Evolutionary conservation across 2,888 invertebrate species (phyloP).

Genomic region (Oscheius sp.): DNA sequence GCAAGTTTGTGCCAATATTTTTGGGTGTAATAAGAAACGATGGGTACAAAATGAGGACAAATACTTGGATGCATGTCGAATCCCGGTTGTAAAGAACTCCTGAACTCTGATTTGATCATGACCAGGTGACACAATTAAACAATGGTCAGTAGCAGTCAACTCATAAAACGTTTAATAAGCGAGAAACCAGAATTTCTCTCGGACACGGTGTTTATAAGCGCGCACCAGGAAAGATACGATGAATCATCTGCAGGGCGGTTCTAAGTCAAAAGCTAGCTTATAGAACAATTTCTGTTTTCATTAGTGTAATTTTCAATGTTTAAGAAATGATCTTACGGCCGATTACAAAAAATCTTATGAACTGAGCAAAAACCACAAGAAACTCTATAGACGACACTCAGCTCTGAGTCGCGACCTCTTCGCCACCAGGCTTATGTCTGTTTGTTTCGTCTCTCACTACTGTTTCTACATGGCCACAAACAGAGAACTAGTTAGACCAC

Average conservation of each 20-base stretch:
- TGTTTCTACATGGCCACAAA: conserved; percentile 6
- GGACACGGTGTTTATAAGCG: no score
- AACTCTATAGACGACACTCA: conserved; percentile 7
- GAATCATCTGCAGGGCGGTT: no score
- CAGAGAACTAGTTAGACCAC: conserved; percentile 25
- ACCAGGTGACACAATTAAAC: background rate
- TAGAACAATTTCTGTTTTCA: no score
- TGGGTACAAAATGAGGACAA: no score
- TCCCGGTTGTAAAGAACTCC: conserved; percentile 17
- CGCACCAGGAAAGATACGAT: no score
- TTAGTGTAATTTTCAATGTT: background rate
- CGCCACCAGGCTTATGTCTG: conserved; percentile 23
- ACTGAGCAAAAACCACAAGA: conserved; percentile 8
- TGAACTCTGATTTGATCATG: conserved; percentile 21
- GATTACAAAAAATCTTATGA: no score
- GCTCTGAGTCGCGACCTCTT: conserved; percentile 13
- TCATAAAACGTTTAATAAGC: conserved; percentile 27
- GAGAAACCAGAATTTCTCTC: conserved; percentile 1
- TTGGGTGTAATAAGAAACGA: no score
- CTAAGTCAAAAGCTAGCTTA: no score
- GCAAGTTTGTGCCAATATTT: no score
- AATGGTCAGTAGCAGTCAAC: background rate
- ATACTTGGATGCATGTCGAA: no score
- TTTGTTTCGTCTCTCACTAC: conserved; percentile 17
- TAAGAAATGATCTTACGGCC: background rate